Conservation (phyloP, 2,113 vertebrate species). For the Gymnorhina tibicen region DNA sequence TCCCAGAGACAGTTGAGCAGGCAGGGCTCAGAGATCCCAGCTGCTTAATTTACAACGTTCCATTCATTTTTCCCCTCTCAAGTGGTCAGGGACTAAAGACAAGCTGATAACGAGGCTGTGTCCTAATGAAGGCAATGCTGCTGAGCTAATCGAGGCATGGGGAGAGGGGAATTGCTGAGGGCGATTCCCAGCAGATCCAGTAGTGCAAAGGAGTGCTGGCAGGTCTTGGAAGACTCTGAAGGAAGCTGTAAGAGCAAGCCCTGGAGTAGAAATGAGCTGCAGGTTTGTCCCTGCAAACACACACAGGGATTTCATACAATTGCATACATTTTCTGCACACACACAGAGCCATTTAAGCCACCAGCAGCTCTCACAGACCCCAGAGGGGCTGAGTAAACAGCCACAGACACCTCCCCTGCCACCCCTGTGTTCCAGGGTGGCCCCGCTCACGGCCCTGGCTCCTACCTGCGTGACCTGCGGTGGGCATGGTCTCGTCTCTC, state of each 20-base stretch:
- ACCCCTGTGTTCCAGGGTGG: fast-evolving
- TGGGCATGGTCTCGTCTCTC: conserved; percentile 63
- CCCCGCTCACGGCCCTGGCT: fast-evolving
- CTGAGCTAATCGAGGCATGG: background rate
- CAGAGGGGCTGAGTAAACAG: background rate
- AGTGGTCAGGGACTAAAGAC: background rate
- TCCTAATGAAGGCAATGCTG: background rate
- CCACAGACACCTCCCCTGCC: fast-evolving
- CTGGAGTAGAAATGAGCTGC: background rate
- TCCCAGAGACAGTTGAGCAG: background rate
- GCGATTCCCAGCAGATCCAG: background rate
- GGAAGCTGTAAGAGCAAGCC: background rate
- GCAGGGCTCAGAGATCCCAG: background rate
- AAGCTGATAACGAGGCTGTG: background rate
- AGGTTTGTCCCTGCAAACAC: background rate
- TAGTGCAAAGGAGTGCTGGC: background rate
- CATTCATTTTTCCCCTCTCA: background rate
- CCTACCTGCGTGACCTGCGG: conserved; percentile 77
- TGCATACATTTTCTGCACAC: fast-evolving
- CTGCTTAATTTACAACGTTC: background rate
- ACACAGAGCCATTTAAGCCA: background rate
- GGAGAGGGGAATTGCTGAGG: background rate
- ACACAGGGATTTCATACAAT: fast-evolving
- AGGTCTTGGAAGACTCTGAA: background rate
- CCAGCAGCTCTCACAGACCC: background rate